Percentiles rank a stretch among this genome's conserved stretches.
phyloP scores from a whole-genome alignment of 2,888 invertebrate genomes.

The Meiosimyza decipiens region DNA sequence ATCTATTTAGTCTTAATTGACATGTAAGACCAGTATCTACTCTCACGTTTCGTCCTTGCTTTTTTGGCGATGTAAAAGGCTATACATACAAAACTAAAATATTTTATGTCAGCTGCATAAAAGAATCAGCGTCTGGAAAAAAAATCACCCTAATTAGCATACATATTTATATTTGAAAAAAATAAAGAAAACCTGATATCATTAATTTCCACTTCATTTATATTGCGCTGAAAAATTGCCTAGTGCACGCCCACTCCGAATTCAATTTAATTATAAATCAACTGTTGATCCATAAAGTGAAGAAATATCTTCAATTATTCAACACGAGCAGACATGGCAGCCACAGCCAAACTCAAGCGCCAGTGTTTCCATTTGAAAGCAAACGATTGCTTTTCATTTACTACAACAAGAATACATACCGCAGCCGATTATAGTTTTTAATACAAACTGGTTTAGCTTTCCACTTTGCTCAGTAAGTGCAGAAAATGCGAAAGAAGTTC shows the following conservation, averaged over 20 bases:
- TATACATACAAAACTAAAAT: no score
- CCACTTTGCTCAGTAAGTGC: constrained; percentile 11
- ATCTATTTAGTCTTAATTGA: no score
- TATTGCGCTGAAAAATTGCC: constrained; percentile 43
- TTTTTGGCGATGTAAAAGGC: no score
- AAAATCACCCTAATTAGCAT: no score
- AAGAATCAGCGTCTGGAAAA: no score
- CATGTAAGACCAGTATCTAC: no score
- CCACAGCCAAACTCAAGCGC: not conserved
- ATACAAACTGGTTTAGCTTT: constrained; percentile 25
- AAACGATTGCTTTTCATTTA: not conserved
- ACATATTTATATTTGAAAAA: no score
- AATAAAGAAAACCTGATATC: not conserved
- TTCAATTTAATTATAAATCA: constrained; percentile 25
- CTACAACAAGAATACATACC: not conserved
- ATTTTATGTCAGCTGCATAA: no score
- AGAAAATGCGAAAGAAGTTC: not conserved
- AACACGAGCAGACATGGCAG: not conserved
- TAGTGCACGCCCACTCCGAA: constrained; percentile 14
- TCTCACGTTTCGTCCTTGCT: no score
- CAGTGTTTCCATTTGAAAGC: constrained; percentile 1
- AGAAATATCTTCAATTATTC: constrained; percentile 18
- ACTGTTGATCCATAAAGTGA: constrained; percentile 20
- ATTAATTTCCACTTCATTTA: constrained; percentile 35
- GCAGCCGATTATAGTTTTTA: not conserved